phyloP scores from a whole-genome alignment of 2,888 invertebrate species.

The Suillia variegata region DNA sequence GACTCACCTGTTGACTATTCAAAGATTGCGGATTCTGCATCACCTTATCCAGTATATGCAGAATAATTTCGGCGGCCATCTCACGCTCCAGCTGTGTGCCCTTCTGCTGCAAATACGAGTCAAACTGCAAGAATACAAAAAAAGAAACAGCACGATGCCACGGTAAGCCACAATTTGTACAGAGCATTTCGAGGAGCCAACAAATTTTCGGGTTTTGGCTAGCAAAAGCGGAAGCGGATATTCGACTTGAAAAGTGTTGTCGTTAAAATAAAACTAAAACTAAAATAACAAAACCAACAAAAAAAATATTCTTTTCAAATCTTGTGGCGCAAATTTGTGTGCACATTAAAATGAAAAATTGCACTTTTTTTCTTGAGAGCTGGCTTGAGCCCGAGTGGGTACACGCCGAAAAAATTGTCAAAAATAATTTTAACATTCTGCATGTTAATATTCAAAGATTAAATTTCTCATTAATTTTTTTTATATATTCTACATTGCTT shows the following conservation, averaged over 20 bases:
- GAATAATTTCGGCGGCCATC: conserved; percentile 65
- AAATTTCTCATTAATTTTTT: too few species aligned
- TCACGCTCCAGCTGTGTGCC: conserved; percentile 62
- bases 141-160: conserved; percentile 24
- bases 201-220: too few species aligned
- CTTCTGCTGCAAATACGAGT: conserved; percentile 59
- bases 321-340: conserved; percentile 41
- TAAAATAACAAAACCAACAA: conserved; percentile 10
- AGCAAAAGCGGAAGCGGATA: neutral
- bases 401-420: too few species aligned
- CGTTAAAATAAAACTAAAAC: conserved; percentile 1
- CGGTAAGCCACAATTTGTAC: too few species aligned
- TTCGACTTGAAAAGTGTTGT: conserved; percentile 11
- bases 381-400: too few species aligned
- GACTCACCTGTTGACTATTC: conserved; percentile 73
- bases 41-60: conserved; percentile 70
- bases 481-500: too few species aligned
- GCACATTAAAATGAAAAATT: conserved; percentile 55
- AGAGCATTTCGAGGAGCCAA: too few species aligned
- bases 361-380: conserved; percentile 21
- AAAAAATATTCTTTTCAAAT: conserved; percentile 14
- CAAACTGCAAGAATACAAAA: conserved; percentile 51
- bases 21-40: conserved; percentile 71
- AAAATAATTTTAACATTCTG: too few species aligned
- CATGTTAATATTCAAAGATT: too few species aligned